Base-by-base conservation (phyloP, 2,888 invertebrate genomes). In the Cataglyphis cursor region DNA sequence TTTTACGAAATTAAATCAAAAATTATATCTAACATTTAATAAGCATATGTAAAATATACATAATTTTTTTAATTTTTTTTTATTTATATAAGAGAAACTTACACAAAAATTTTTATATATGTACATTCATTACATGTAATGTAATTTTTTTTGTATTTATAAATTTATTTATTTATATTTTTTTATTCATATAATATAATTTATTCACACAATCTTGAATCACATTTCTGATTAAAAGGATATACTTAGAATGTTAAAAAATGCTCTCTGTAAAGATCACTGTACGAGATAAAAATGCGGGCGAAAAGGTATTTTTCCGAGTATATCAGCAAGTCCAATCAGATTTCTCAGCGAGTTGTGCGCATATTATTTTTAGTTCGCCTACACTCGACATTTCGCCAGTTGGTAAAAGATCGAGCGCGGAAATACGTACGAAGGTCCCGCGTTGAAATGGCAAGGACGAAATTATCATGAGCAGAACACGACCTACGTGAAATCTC, bases 241-340 rank as follows among this genome's bases (percentile, higher is more conserved):
- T 51, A 12, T 35, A 51, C 24, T 75, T 31, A 18, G 28, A 38
- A 41, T 57, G 48, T 54, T 54, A 28, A 41, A 68, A 66, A 44
- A 3, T n/a, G 6, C 35, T 35, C 35, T 35, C 35, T 41, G 35
- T 10, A n/a, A 68, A 28, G 57, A 57, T 61, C 44, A 18, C 21
- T 0, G 57, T 10, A 28, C n/a, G 6, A 78, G 24, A 80, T 82
- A 61, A 66, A 72, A 80, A 35, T 72, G 21, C 72, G 24, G 1
- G 35, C 48, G 35, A 35, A 72, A 72, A 35, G 21, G 28, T 48
- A 59, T 72, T 72, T 59, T 59, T 31, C 57, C 28, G 41, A 54
- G 48, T 35, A 44, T 80, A 80, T 80, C 72, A 72, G 59, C 73
- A 44, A 72, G 72, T 59, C 72, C 54, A 80, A 80, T 61, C 78